Conservation (phyloP, 2,113 vertebrate species). For the Connochaetes taurinus region DNA sequence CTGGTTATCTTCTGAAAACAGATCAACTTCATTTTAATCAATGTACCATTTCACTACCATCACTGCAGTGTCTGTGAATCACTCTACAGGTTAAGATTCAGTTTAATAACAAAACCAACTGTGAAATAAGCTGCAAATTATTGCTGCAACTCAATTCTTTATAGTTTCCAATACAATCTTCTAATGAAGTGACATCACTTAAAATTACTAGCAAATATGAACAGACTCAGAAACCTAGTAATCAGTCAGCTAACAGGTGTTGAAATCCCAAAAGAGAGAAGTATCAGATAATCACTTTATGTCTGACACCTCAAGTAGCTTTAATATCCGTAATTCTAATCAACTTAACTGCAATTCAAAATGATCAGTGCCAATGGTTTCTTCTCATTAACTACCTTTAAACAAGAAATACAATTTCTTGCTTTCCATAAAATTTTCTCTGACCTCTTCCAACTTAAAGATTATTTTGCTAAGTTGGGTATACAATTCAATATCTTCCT, state of each 20-base stretch:
- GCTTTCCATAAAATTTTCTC: background rate
- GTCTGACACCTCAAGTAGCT: slow-evolving; percentile 1
- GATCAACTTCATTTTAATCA: slow-evolving; percentile 37
- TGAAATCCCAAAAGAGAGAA: slow-evolving; percentile 41
- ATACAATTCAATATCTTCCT: slow-evolving; percentile 4
- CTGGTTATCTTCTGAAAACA: slow-evolving; percentile 33
- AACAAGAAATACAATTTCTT: slow-evolving; percentile 6
- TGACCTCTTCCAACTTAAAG: background rate
- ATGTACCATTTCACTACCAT: background rate
- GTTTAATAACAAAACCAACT: slow-evolving; percentile 18
- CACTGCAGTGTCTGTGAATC: slow-evolving; percentile 1
- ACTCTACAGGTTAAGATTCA: slow-evolving; percentile 14
- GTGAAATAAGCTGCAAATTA: slow-evolving; percentile 21
- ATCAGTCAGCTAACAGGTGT: slow-evolving; percentile 53
- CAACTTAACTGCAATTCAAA: slow-evolving; percentile 34
- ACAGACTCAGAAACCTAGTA: slow-evolving; percentile 22
- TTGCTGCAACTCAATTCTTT: background rate
- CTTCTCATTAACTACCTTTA: background rate
- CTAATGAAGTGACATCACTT: slow-evolving; percentile 43
- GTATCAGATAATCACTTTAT: slow-evolving; percentile 34
- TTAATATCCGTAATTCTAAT: slow-evolving; percentile 22
- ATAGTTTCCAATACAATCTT: background rate
- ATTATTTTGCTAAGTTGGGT: background rate
- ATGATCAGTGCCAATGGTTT: background rate
- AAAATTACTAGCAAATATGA: slow-evolving; percentile 33